Conservation (phyloP, 2,888 invertebrate genomes). For the Baronia brevicornis region DNA sequence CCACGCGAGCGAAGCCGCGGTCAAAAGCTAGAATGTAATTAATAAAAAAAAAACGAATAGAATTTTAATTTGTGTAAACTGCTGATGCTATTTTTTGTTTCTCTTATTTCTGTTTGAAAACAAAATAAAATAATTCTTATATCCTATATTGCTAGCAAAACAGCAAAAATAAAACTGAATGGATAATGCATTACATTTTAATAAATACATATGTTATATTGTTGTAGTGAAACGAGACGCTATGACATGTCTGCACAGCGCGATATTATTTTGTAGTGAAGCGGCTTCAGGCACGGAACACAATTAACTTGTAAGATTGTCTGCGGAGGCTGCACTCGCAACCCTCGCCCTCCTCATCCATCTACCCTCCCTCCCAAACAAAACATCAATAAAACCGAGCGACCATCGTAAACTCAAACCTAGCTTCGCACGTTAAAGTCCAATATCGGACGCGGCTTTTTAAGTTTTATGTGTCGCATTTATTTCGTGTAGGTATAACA, state of each 20-base stretch:
- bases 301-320: constrained; percentile 77
- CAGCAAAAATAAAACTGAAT: background rate
- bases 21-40: too few species aligned
- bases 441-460: constrained; percentile 26
- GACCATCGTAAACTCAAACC: constrained; percentile 27
- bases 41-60: too few species aligned
- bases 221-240: constrained; percentile 10
- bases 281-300: constrained; percentile 70
- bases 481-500: constrained; percentile 74
- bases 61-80: too few species aligned
- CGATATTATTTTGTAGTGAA: constrained; percentile 71
- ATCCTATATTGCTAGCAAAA: too few species aligned
- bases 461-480: constrained; percentile 73
- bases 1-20: too few species aligned
- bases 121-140: too few species aligned
- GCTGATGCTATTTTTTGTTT: too few species aligned
- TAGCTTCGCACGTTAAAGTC: constrained; percentile 29
- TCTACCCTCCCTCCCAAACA: constrained; percentile 72
- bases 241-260: constrained; percentile 31
- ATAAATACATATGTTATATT: constrained; percentile 11
- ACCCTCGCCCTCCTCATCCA: constrained; percentile 64
- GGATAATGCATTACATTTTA: background rate
- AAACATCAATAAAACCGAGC: constrained; percentile 70
- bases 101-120: too few species aligned
- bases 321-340: constrained; percentile 70